Base-by-base conservation (phyloP, 2,797 vertebrate genomes). In the Chromobotia macracanthus region DNA sequence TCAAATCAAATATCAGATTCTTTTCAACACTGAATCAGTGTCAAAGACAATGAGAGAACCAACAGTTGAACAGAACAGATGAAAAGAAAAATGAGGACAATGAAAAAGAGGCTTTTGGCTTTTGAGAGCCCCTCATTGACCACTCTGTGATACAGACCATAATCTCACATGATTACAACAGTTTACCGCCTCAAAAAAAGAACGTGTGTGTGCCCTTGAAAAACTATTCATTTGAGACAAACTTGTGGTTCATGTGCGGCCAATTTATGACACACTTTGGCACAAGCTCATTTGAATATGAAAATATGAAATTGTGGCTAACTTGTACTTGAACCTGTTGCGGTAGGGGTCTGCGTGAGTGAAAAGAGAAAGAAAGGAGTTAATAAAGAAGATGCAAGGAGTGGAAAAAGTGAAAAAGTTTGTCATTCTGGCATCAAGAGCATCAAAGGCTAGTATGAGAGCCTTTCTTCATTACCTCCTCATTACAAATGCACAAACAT, bases 1-100 rank as follows among this genome's bases (percentile, higher is more conserved):
- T 89, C 87, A 80, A 31, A 87, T 87, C 82, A 87, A 90, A 90
- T 87, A 89, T 87, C 87, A 86, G 69, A 80, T 80, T 84, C 56
- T 72, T 67, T 68, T 58, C 79, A 78, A 84, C 86, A 85, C 78
- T 82, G 86, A 85, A 85, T 84, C 79, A 90, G 85, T 80, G 74
- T 72, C 50, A 82, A 13, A 50, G 76, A 82, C 60, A 31, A 76
- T 74, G 50, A 69, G 77, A 73, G 69, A 79, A 35, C 53, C 55
- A 60, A 35, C 56, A 66, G 79, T 51, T 41, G n/a, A 66, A 71
- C 46, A 23, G 44, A 35, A 48, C 28, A 19, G 67, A 72, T 71
- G 48, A 69, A 60, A 64, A 19, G 23, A 31, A 64, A 71, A 25
- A 25, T n/a, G 48, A 28, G 8, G 1, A 67, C 1, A 25, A 23